A percentile compares a stretch with the other conserved stretches of the same genome.
Evolutionary conservation across 2,888 invertebrate genomes (phyloP).

Genomic region (Oscheius sp.): DNA sequence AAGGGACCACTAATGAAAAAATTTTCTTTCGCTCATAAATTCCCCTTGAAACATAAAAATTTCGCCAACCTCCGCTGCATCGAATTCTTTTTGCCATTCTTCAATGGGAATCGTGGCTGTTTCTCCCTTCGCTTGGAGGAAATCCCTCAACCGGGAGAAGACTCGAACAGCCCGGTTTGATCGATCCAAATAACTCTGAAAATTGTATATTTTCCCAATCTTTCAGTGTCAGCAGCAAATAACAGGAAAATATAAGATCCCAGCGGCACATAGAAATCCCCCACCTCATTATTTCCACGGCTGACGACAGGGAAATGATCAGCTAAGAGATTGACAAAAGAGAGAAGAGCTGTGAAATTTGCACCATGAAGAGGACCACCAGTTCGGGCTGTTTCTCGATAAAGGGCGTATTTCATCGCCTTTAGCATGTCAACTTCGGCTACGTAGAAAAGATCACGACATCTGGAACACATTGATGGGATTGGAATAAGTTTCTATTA

Average conservation of each 20-base stretch:
- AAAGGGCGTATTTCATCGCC: constrained; percentile 64
- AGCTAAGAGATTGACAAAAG: constrained; percentile 65
- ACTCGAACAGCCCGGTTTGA: constrained; percentile 58
- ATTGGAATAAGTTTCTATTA: not conserved
- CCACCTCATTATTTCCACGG: constrained; percentile 33
- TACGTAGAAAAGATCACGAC: constrained; percentile 63
- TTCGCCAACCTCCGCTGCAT: constrained; percentile 62
- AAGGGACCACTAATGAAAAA: too few species aligned
- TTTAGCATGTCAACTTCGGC: constrained; percentile 72
- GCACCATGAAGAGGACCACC: constrained; percentile 61
- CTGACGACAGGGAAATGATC: constrained; percentile 60
- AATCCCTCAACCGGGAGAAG: constrained; percentile 61
- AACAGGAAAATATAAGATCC: not conserved
- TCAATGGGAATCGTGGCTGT: constrained; percentile 56
- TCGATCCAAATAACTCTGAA: constrained; percentile 55
- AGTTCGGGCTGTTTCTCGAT: constrained; percentile 55
- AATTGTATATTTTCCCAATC: too few species aligned
- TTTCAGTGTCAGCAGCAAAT: not conserved
- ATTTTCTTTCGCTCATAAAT: too few species aligned
- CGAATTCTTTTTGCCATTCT: constrained; percentile 68
- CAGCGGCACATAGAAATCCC: too few species aligned
- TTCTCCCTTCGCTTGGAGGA: constrained; percentile 59
- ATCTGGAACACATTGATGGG: constrained; percentile 50
- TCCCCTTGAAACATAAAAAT: not conserved
- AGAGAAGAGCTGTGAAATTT: constrained; percentile 69